These are phyloP conservation scores for Capitulum mitella DNA, from an alignment of 2,888 invertebrate species.

Conservation along the genomic window DNA sequence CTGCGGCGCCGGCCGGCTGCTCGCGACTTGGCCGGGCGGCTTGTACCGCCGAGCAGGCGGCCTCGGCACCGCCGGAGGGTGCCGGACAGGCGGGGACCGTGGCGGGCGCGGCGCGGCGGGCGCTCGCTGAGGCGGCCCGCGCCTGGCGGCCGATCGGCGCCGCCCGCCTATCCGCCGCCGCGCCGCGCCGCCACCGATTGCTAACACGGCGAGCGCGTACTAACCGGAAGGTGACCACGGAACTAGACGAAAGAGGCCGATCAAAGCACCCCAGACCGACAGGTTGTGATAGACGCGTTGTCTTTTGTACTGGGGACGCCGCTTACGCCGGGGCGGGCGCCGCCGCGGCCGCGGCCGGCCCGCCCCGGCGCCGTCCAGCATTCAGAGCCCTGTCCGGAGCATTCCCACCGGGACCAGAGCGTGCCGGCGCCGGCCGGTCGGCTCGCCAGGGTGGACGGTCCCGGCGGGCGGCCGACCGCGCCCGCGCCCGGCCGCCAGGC, in stretches of 20 bases:
- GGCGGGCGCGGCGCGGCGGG: background rate
- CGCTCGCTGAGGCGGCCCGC: too few species aligned
- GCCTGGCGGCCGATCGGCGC: too few species aligned
- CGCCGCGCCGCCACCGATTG: background rate
- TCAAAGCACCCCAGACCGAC: background rate
- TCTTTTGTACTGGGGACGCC: background rate
- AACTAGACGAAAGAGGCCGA: background rate
- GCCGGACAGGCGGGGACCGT: background rate
- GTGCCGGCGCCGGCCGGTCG: background rate
- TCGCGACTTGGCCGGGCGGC: too few species aligned
- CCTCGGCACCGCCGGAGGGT: background rate
- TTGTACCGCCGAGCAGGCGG: background rate
- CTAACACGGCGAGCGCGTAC: background rate
- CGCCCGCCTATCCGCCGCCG: too few species aligned
- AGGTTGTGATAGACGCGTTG: slow-evolving; percentile 18
- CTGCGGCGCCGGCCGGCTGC: background rate
- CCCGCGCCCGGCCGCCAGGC: background rate
- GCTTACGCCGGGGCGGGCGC: background rate
- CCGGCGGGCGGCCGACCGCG: background rate
- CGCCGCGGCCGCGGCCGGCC: background rate
- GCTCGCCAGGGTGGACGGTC: background rate
- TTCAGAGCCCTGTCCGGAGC: background rate
- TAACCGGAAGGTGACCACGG: background rate
- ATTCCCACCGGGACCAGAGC: background rate
- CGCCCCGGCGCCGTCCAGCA: background rate